Evolutionary conservation across 1,140 invertebrate species (phyloP).

Genomic region (Caenorhabditis briggsae): DNA sequence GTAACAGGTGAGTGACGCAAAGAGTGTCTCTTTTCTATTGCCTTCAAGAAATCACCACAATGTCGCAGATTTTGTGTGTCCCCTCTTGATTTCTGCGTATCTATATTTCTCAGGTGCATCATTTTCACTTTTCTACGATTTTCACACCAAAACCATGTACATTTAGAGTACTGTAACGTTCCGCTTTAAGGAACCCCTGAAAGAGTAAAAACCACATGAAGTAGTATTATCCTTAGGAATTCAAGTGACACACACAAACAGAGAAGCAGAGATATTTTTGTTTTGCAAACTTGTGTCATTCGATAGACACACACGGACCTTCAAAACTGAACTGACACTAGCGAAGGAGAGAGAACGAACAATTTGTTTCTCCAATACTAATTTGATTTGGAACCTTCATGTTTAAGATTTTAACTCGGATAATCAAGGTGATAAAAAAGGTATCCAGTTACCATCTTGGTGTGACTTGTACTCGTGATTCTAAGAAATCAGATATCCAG

Average conservation of each 20-base stretch:
- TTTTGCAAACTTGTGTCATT: conserved; percentile 49
- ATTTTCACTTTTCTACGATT: neutral
- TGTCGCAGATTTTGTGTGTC: conserved; percentile 37
- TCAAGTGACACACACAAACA: neutral
- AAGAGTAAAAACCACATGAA: neutral
- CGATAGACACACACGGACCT: conserved; percentile 46
- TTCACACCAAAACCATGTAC: neutral
- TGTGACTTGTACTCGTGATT: conserved; percentile 17
- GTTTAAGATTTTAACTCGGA: neutral
- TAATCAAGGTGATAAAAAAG: neutral
- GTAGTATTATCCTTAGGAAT: neutral
- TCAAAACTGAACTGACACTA: conserved; percentile 10
- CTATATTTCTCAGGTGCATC: conserved; percentile 3
- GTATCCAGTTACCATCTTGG: neutral
- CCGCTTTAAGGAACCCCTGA: neutral
- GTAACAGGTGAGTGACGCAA: conserved; percentile 54
- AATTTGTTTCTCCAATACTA: conserved; percentile 32
- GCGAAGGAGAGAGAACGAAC: neutral
- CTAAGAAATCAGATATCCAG: neutral
- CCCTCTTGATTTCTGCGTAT: conserved; percentile 9
- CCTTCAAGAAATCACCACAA: conserved; percentile 49
- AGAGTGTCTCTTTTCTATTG: conserved; percentile 47
- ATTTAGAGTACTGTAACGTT: too few species aligned
- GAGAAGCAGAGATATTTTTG: conserved; percentile 32
- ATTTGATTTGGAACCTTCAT: neutral